Base-by-base conservation (phyloP, 1,140 invertebrate genomes). In the Choristoneura fumiferana region DNA sequence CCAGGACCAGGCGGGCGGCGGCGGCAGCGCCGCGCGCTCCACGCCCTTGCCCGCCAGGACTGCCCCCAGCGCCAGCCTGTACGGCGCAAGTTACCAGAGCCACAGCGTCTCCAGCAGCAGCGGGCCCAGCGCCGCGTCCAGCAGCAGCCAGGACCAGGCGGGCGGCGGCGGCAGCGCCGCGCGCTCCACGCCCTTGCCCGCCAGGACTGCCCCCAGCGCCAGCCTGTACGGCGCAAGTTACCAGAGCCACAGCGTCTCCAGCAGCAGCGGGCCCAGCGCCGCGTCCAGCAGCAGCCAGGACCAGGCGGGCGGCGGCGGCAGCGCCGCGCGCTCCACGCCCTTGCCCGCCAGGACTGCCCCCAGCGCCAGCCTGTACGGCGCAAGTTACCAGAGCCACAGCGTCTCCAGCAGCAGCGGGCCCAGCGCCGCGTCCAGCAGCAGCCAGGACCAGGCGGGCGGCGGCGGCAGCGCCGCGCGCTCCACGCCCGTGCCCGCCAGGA, bases 191-290 rank as follows among this genome's bases (percentile, higher is more conserved):
- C 81, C 79, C n/a, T n/a, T n/a, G n/a, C n/a, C n/a, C n/a, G n/a
- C n/a, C n/a, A n/a, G n/a, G n/a, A n/a, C n/a, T n/a, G n/a, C n/a
- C n/a, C n/a, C n/a, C n/a, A n/a, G n/a, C n/a, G n/a, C 0, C n/a
- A n/a, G n/a, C 53, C 57, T 1, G 68, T 34, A 39, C 5, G n/a
- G 13, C 10, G 38, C 6, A 29, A 58, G 57, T 60, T 33, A 87
- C 84, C 82, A 84, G 3, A 87, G 62, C 81, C 81, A 87, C n/a
- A 87, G 62, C 0, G 81, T 78, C 57, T 87, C 84, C 3, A 84
- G 65, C 0, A 84, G 67, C 8, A 84, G 54, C 0, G 81, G 84
- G 0, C 81, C 81, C 1, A 84, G 56, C 0, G 76, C 76, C 0
- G 72, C 84, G 40, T 87, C 84, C 0, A 84, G 62, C 1, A 87